Base-by-base conservation (phyloP, 2,888 invertebrate species). In the Chrysodeixis includens region DNA sequence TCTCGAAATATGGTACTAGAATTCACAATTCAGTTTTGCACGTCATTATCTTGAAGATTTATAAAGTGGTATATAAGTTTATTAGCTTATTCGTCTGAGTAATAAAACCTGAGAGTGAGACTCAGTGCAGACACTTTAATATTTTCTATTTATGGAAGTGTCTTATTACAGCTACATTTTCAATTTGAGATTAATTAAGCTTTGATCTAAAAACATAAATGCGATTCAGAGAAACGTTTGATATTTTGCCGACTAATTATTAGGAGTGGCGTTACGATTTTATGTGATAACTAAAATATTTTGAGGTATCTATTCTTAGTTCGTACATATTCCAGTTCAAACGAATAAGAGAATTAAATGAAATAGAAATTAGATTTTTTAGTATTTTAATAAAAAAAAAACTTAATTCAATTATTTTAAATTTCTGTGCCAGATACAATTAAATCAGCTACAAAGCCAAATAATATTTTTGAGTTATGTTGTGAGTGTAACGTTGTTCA, bases 201-300 rank as follows among this genome's bases (percentile, higher is more conserved):
- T 74, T 74, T 66, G 62, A 74, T 74, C 62, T 73, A 56, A 56
- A 68, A 64, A 59, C 32, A 62, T 62, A 49, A 32, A 14, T 9
- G 18, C 32, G n/a, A 49, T 22, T 26, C 22, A 7, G 20, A 22
- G 26, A 26, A 52, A 52, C 22, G 26, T 22, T 52, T 22, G 46
- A 49, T 49, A 18, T 18, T 12, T 49, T 40, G 40, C 40, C n/a
- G 40, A 40, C 40, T 40, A 40, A 40, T 40, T 35, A 35, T 35
- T 40, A 40, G 5, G n/a, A 40, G 40, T 40, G n/a, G n/a, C n/a
- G n/a, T 40, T n/a, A 14, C n/a, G n/a, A n/a, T n/a, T 40, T 40
- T 40, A 40, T 40, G 40, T 40, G 6, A 40, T 40, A 40, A 6
- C 40, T 40, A n/a, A 40, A 40, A 40, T 40, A 40, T 40, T 40